Evolutionary conservation across 2,113 vertebrate genomes (phyloP).

Genomic region (Lonchura striata): DNA sequence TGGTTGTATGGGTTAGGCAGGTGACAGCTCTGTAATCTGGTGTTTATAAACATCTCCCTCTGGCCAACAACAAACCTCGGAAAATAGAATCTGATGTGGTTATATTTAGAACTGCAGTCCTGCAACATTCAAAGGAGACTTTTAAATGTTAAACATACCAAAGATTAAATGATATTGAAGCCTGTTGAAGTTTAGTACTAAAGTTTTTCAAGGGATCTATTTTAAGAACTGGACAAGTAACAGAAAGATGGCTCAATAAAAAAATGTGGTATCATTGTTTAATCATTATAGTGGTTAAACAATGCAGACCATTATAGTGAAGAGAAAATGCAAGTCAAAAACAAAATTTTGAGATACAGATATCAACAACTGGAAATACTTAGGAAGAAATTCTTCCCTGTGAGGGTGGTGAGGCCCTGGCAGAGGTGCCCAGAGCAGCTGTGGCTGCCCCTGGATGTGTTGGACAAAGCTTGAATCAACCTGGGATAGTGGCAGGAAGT

Average conservation of each 20-base stretch:
- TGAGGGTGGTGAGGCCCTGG: neutral
- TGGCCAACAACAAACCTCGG: neutral
- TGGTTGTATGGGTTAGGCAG: neutral
- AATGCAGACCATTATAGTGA: neutral
- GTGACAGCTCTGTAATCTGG: neutral
- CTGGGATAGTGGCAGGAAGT: too few relatives aligned
- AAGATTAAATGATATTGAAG: neutral
- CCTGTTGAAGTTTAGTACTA: neutral
- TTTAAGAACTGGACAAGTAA: neutral
- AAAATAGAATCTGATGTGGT: neutral
- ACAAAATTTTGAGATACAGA: neutral
- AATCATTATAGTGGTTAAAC: neutral
- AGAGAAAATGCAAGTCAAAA: neutral
- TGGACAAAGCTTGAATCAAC: too few relatives aligned
- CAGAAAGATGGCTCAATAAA: neutral
- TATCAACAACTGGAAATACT: neutral
- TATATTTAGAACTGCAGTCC: neutral
- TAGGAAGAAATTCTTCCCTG: neutral
- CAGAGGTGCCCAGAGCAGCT: too few relatives aligned
- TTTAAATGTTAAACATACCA: neutral
- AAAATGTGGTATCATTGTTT: neutral
- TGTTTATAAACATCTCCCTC: neutral
- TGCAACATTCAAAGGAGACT: neutral
- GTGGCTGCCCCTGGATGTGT: too few relatives aligned
- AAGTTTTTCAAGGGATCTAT: neutral